Percentiles rank a stretch among this genome's conserved stretches.
These are phyloP conservation scores for Drosophila orena DNA, from an alignment of 1,140 invertebrate species.

Conservation along the genomic window DNA sequence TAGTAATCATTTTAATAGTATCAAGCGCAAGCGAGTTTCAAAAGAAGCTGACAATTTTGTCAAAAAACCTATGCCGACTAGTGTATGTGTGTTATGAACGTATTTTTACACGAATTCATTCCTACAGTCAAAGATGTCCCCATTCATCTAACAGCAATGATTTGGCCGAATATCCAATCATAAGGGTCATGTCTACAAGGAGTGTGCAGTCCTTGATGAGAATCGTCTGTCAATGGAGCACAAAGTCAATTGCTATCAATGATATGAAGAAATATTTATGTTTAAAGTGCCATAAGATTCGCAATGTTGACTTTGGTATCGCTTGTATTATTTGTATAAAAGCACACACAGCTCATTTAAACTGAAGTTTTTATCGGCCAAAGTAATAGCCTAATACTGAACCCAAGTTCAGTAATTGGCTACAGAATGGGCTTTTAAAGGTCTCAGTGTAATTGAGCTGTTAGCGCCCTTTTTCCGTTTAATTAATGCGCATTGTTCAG, in stretches of 20 bases:
- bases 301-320: not conserved
- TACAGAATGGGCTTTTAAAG: not conserved
- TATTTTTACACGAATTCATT: too few relatives aligned
- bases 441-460: not conserved
- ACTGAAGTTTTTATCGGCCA: not conserved
- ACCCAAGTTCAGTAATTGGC: not conserved
- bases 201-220: too few relatives aligned
- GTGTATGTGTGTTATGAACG: too few relatives aligned
- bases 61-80: too few relatives aligned
- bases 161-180: too few relatives aligned
- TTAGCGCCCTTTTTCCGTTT: not conserved
- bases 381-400: not conserved
- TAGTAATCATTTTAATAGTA: too few relatives aligned
- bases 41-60: too few relatives aligned
- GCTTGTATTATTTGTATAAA: not conserved
- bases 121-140: too few relatives aligned
- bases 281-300: not conserved
- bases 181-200: too few relatives aligned
- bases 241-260: not conserved
- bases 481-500: not conserved
- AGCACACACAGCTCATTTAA: not conserved
- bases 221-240: too few relatives aligned
- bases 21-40: too few relatives aligned
- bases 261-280: not conserved
- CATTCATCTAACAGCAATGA: too few relatives aligned